These are phyloP conservation scores for Ctenosaura bakeri DNA, from an alignment of 2,797 vertebrate genomes.

Conservation along the genomic window DNA sequence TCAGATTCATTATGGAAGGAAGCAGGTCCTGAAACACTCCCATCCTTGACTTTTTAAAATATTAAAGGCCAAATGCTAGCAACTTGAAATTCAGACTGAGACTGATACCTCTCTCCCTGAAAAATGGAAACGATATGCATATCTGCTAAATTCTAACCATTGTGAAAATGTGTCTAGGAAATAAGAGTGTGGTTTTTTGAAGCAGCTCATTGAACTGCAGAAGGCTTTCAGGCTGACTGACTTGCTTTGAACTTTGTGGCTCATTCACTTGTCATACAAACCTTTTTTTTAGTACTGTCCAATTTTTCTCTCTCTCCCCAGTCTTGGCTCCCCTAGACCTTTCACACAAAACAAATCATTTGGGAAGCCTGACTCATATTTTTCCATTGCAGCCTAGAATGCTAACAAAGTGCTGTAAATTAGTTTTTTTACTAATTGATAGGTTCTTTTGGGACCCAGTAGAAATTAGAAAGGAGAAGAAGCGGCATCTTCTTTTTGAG, in stretches of 20 bases:
- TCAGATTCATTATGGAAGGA: not conserved
- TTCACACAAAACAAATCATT: constrained; percentile 2
- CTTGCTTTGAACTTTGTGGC: constrained; percentile 40
- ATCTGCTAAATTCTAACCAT: not conserved
- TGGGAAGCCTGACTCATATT: constrained; percentile 44
- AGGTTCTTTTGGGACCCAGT: not conserved
- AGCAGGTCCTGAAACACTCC: not conserved
- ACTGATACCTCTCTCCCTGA: not conserved
- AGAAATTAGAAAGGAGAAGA: constrained; percentile 43
- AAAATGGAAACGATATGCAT: not conserved
- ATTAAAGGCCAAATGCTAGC: not conserved
- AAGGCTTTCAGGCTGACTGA: constrained; percentile 20
- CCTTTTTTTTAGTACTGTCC: constrained; percentile 14
- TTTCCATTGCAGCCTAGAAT: constrained; percentile 1
- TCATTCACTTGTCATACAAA: constrained; percentile 41
- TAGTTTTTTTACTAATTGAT: constrained; percentile 29
- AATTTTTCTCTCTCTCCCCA: constrained; percentile 30
- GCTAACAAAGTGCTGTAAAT: constrained; percentile 43
- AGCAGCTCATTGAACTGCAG: not conserved
- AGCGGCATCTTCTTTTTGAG: constrained; percentile 38
- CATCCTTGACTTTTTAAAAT: not conserved
- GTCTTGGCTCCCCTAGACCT: constrained; percentile 35
- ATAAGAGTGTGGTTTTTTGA: not conserved
- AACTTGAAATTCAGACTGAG: not conserved
- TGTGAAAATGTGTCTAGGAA: not conserved